Evolutionary conservation across 2,113 vertebrate species (phyloP), one percentile per base, ranked within the genome.

Genomic region (Myrmecobius fasciatus): DNA sequence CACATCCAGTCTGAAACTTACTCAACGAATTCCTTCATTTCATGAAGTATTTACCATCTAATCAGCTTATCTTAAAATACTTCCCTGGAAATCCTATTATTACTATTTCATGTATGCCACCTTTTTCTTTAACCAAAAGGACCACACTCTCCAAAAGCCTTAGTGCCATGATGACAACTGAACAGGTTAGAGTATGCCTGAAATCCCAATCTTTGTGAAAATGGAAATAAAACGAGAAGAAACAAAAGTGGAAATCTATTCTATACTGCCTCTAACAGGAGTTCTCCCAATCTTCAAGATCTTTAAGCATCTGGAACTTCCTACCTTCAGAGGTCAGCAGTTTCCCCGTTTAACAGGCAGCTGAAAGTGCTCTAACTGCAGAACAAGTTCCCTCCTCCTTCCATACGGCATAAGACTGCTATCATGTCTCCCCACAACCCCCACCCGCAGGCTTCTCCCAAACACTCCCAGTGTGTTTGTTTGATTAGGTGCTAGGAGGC

Each of bases 71-170:
- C 10, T 53, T 88, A 93, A 52, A 53, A 1, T 56, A 11, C 2
- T 53, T 94, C 91, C 26, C 22, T 91, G n/a, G 25, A 90, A 92
- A 93, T 92, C 89, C 56, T 88, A 60, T 91, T 52, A 95, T 94
- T 95, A 14, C 11, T 52, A 0, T 51, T 83, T 88, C 48, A 60
- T 56, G 25, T 94, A 4, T 90, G 48, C 11, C n/a, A n/a, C n/a
- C 67, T 94, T 95, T 94, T 90, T 12, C 88, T 90, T 89, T n/a
- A 89, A 52, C 28, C 89, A 90, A 93, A 60, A 83, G n/a, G 88
- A 17, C 49, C 48, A 88, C 88, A n/a, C 6, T 43, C 28, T 90
- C 83, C 83, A 75, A 91, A 14, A 94, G 52, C 83, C 52, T 97
- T 56, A 54, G 25, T 46, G 1, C 89, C 89, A 6, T 10, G 28